These are phyloP conservation scores for Gila robusta DNA, from an alignment of 2,797 vertebrate species.

Conservation along the genomic window DNA sequence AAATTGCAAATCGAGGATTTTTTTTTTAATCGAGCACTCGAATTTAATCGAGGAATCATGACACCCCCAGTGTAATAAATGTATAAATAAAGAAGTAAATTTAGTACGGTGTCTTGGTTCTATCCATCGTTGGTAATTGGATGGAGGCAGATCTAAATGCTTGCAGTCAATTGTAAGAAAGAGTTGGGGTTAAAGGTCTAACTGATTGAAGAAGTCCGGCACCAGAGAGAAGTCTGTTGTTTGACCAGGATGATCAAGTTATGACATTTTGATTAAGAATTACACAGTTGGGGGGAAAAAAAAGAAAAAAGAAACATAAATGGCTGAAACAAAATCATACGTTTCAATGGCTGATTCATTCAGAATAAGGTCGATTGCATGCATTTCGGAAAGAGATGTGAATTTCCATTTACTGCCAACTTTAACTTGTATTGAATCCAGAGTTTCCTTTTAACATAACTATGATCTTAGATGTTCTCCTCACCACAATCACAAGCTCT, in stretches of 20 bases:
- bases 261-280: background rate
- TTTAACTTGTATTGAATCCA: background rate
- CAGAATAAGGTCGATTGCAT: background rate
- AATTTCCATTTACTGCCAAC: background rate
- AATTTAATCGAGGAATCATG: no score
- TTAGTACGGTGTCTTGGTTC: background rate
- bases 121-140: background rate
- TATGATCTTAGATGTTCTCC: constrained; percentile 19
- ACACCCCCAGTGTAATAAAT: no score
- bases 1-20: background rate
- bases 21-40: background rate
- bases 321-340: background rate
- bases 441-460: background rate
- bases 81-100: background rate
- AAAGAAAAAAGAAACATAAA: background rate
- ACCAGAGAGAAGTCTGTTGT: background rate
- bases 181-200: background rate
- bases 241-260: background rate
- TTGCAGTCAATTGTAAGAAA: background rate
- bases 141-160: background rate
- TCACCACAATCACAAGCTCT: constrained; percentile 23
- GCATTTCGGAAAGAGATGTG: background rate
- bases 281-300: background rate
- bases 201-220: background rate
- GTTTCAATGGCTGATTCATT: background rate